Evolutionary conservation across 2,797 vertebrate genomes (phyloP), one percentile per base, ranked within the genome.

Genomic region (Acanthiza pusilla): DNA sequence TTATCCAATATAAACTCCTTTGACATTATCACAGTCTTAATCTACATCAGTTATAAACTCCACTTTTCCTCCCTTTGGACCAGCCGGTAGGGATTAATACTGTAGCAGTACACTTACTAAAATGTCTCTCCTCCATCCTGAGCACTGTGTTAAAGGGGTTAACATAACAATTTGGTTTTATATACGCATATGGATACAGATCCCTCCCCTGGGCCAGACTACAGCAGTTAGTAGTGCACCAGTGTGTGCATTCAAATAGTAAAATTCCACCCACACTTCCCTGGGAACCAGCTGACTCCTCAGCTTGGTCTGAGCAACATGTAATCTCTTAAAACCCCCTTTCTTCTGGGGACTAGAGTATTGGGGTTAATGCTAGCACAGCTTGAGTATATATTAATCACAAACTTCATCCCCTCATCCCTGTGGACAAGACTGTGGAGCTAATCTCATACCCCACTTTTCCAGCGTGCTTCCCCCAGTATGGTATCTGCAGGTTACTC

Each of bases 281-380:
- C 10, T 62, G 50, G 62, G 58, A 62, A 30, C 10, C 23, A 16
- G 38, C 19, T 61, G 53, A 80, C 30, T 78, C 26, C 48, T 50
- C 54, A 22, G 26, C 40, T 42, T 0, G 0, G 15, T 43, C 57
- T 77, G 55, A 36, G 74, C 60, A 77, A 54, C 13, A 4, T 8
- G 5, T 54, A 54, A 43, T 3, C 29, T 72, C n/a, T 60, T 83
- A 67, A 16, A 83, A 38, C 42, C 9, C 16, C 17, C 21, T 63
- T 36, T 58, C 15, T 27, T 58, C 30, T 54, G 45, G 20, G 34
- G 48, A 54, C 53, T 65, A 22, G 67, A 50, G 40, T 57, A 5
- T 7, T 77, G 0, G 61, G 27, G 22, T 87, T 78, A 53, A 25
- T 4, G 2, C 21, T 61, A 81, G 50, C 48, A 40, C 71, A 85